These are phyloP conservation scores for Drosophila maculinotata DNA, from an alignment of 2,888 invertebrate genomes.

Conservation along the genomic window DNA sequence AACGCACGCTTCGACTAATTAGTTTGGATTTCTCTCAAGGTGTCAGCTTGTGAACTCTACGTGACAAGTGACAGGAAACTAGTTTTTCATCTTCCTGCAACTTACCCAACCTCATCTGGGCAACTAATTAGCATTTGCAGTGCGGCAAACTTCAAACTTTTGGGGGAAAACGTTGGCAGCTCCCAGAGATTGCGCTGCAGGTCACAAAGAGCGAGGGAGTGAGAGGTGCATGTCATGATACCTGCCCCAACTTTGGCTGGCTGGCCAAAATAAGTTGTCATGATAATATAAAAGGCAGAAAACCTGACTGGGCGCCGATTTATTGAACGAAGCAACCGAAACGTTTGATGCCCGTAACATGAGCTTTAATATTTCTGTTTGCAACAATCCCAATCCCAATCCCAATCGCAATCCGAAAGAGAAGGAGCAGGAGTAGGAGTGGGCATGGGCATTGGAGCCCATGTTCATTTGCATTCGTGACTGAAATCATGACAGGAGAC, in stretches of 20 bases:
- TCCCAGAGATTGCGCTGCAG: constrained; percentile 25
- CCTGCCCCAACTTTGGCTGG: constrained; percentile 12
- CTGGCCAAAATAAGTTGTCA: constrained; percentile 68
- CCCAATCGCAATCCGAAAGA: constrained; percentile 5
- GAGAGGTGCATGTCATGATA: constrained; percentile 24
- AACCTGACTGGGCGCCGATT: constrained; percentile 35
- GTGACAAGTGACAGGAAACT: constrained; percentile 51
- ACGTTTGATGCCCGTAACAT: constrained; percentile 74
- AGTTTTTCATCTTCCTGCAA: constrained; percentile 10
- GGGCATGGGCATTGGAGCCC: constrained; percentile 12
- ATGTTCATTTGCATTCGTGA: constrained; percentile 77
- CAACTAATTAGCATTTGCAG: constrained; percentile 69
- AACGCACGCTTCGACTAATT: too few relatives aligned
- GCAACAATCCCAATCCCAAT: constrained; percentile 3
- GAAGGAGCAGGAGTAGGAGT: not conserved
- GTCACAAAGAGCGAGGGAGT: not conserved
- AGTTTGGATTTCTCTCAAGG: constrained; percentile 22
- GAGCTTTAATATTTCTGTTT: constrained; percentile 62
- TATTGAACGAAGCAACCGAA: constrained; percentile 38
- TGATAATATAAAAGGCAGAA: constrained; percentile 25
- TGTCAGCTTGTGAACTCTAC: constrained; percentile 62
- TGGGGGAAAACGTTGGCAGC: constrained; percentile 5
- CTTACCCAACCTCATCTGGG: not conserved
- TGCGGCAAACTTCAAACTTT: constrained; percentile 63
- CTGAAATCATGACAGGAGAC: constrained; percentile 67